Evolutionary conservation across 2,113 vertebrate species (phyloP), one percentile per base, ranked within the genome.

Genomic region (Martes martes): DNA sequence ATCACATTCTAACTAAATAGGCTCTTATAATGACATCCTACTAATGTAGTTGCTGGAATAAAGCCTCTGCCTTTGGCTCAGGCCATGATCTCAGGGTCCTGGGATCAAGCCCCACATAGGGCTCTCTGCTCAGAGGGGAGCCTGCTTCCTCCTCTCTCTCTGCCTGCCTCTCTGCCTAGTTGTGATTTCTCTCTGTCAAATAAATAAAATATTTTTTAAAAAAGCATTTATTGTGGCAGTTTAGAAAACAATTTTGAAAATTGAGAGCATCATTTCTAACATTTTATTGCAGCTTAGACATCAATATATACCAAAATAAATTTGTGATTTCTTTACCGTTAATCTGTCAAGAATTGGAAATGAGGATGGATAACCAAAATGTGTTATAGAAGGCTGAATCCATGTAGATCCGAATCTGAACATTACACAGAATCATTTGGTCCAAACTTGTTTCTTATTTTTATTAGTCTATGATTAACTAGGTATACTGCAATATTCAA

Each of bases 11-110:
- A 36, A 65, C 24, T 80, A n/a, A 80, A 94, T 19, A 36, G 3
- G 5, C 13, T 45, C 47, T 45, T 6, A 28, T 0, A 3, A 28
- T 31, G 63, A 16, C 23, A 45, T 18, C 3, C 11, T 0, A 10
- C 21, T 74, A 73, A 84, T 50, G 7, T 45, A 55, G 16, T 8
- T 82, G n/a, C 28, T 86, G 16, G 59, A 79, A 65, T 42, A 42
- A 42, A 42, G 39, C 39, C 39, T 42, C 39, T 42, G 39, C 39
- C 5, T 42, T 42, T 0, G 39, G 39, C 39, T 42, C 39, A 42
- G 39, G 39, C 4, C 39, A 42, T 42, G 39, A 42, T 42, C 39
- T 5, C 39, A 42, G 39, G 4, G 39, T 42, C 39, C 39, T 42
- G 39, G 39, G 39, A 42, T 42, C 39, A 5, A 42, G 39, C 39